Evolutionary conservation across 2,113 vertebrate genomes (phyloP), one percentile per base, ranked within the genome.

Genomic region (Nansenia antarctica): DNA sequence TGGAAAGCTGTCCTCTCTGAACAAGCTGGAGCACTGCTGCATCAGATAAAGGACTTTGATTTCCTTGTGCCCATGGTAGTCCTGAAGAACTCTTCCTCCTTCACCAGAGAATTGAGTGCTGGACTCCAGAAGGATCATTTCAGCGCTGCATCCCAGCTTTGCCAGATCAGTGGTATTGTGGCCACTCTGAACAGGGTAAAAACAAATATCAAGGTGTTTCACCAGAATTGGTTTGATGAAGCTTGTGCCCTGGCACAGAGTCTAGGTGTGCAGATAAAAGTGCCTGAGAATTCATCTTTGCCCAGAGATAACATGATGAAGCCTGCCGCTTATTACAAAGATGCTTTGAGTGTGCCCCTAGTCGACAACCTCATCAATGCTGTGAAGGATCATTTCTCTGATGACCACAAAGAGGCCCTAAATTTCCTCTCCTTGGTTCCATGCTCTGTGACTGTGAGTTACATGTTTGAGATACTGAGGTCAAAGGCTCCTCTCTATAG

Each of bases 171-270:
- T 0, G 96, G 96, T 0, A 96, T 98, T 14, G 87, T 99, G 76
- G 94, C 96, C 76, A 94, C 96, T 0, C 91, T 99, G 49, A 98
- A 95, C 2, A 88, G 98, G 77, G 94, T 99, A 14, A 96, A 97
- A 88, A 97, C 97, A 47, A 98, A 96, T 53, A 97, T 99, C 57
- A 96, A 98, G 47, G 94, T 99, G 47, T 98, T 98, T 79, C 96
- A 99, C 30, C 96, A 98, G 62, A 98, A 96, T 87, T 99, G 97
- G 96, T 98, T 96, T 68, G 96, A 99, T 54, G 96, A 99, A 87
- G 95, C 95, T 5, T 95, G 93, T 42, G 91, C 90, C 8, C 77
- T 98, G 30, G 95, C 96, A 15, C 79, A 93, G 32, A 95, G 90
- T 74, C 90, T 99, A 27, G 82, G 92, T 54, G 92, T 97, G 61